Evolutionary conservation across 1,140 invertebrate genomes (phyloP).

Genomic region (Meloidogyne exigua): DNA sequence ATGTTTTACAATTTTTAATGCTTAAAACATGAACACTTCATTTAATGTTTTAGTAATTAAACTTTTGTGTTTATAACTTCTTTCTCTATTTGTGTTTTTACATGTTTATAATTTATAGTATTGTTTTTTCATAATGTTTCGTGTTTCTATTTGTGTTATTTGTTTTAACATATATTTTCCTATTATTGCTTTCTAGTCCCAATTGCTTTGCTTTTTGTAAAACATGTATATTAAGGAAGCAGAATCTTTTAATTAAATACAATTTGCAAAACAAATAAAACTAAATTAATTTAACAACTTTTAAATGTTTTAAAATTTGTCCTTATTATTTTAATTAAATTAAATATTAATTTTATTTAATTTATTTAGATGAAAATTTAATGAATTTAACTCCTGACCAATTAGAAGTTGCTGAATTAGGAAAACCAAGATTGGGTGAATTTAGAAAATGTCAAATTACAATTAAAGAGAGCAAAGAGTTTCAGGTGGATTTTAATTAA

Average conservation of each 20-base stretch:
- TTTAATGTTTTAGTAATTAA: too few relatives aligned
- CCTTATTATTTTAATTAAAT: background rate
- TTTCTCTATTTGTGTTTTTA: too few relatives aligned
- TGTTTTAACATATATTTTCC: background rate
- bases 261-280: background rate
- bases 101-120: too few relatives aligned
- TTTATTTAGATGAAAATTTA: slow-evolving; percentile 34
- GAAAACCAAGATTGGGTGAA: slow-evolving; percentile 83
- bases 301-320: background rate
- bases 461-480: slow-evolving; percentile 95
- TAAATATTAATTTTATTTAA: background rate
- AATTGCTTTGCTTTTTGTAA: background rate
- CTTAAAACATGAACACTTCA: too few relatives aligned
- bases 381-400: slow-evolving; percentile 72
- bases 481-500: slow-evolving; percentile 79
- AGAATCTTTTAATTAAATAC: background rate
- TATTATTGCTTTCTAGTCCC: background rate
- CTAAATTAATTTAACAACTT: background rate
- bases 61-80: too few relatives aligned
- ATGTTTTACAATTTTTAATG: too few relatives aligned
- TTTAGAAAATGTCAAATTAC: slow-evolving; percentile 78
- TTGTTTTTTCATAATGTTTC: too few relatives aligned
- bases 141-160: background rate
- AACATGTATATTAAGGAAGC: background rate
- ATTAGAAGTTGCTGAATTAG: slow-evolving; percentile 77